These are phyloP conservation scores for Athetis lepigone DNA, from an alignment of 2,888 invertebrate species.

Conservation along the genomic window DNA sequence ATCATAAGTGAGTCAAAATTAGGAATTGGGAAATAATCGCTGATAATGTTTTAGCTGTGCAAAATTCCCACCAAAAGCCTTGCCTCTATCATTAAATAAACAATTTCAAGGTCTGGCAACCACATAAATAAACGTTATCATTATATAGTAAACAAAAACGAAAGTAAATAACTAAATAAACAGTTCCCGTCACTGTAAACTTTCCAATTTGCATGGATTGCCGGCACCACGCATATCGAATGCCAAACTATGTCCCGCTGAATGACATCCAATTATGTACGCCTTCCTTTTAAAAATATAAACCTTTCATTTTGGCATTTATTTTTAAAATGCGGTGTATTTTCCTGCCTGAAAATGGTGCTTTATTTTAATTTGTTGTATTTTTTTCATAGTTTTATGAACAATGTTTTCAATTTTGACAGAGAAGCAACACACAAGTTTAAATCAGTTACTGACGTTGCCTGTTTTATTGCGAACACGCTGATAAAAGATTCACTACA, in stretches of 20 bases:
- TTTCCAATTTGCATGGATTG: constrained; percentile 28
- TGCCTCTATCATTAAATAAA: too few species aligned
- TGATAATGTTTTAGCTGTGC: too few species aligned
- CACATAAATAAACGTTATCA: not conserved
- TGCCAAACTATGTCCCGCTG: constrained; percentile 41
- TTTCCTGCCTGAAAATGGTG: constrained; percentile 11
- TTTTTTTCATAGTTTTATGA: not conserved
- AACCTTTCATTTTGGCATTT: constrained; percentile 22
- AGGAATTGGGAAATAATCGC: too few species aligned
- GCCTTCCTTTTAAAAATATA: constrained; percentile 27
- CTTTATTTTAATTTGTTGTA: constrained; percentile 1
- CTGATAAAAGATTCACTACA: too few species aligned
- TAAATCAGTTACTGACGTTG: too few species aligned
- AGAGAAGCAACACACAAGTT: too few species aligned
- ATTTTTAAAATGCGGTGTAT: not conserved
- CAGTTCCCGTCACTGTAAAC: constrained; percentile 20
- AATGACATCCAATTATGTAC: constrained; percentile 51
- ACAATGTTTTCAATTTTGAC: not conserved
- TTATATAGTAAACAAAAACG: not conserved
- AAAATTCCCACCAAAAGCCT: too few species aligned
- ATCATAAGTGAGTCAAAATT: too few species aligned
- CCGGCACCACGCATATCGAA: constrained; percentile 24
- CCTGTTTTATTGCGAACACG: too few species aligned
- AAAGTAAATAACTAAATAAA: constrained; percentile 18
- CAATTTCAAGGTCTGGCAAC: too few species aligned